Evolutionary conservation across 2,113 vertebrate species (phyloP).

Genomic region (Herpetotheres cachinnans): DNA sequence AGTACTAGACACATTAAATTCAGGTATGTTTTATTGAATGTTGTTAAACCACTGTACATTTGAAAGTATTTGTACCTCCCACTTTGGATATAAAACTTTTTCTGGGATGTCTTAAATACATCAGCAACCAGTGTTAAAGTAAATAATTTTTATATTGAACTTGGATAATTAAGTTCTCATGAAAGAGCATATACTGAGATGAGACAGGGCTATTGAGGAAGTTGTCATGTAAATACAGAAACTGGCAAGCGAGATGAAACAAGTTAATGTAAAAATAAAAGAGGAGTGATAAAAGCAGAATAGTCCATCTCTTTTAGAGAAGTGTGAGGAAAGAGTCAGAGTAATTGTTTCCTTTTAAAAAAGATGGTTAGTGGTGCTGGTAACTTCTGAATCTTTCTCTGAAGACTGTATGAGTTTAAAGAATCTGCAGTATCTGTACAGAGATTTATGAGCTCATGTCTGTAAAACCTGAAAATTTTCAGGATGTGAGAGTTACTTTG

Average conservation of each 20-base stretch:
- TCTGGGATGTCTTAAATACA: background rate
- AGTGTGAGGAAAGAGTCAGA: background rate
- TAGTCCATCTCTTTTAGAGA: background rate
- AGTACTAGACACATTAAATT: background rate
- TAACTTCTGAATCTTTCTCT: background rate
- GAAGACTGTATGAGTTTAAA: background rate
- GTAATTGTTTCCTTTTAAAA: background rate
- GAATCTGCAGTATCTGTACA: background rate
- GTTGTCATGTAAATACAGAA: background rate
- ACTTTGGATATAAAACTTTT: background rate
- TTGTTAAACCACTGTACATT: background rate
- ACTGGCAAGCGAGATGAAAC: background rate
- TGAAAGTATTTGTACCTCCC: background rate
- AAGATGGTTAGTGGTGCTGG: background rate
- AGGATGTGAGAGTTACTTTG: background rate
- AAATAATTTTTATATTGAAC: background rate
- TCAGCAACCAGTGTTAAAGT: background rate
- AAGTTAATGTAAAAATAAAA: background rate
- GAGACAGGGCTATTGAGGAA: background rate
- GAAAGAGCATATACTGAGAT: background rate
- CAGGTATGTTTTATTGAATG: background rate
- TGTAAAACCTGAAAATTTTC: background rate
- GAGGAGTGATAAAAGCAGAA: background rate
- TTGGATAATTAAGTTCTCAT: background rate
- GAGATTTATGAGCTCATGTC: background rate